phyloP scores from a whole-genome alignment of 2,113 vertebrate genomes.

The Syrmaticus mikado region DNA sequence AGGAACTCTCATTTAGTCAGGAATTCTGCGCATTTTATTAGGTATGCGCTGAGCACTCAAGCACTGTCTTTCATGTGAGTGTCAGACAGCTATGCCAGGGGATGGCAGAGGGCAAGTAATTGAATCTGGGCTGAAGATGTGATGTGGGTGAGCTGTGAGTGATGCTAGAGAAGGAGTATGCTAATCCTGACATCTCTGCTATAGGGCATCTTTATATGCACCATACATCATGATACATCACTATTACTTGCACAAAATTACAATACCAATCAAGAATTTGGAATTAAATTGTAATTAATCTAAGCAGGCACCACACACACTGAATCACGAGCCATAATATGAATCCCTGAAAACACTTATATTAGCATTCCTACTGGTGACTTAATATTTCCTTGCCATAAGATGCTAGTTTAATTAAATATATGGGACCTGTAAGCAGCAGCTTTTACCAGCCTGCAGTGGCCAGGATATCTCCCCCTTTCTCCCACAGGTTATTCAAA shows the following conservation, averaged over 20 bases:
- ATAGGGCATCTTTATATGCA: neutral
- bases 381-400: neutral
- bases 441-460: neutral
- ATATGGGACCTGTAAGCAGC: neutral
- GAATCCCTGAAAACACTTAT: neutral
- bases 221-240: neutral
- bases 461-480: neutral
- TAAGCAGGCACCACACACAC: neutral
- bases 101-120: neutral
- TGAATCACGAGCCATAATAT: neutral
- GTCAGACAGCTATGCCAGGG: neutral
- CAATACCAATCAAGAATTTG: neutral
- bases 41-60: neutral
- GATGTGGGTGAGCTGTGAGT: neutral
- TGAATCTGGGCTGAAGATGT: neutral
- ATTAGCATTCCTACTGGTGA: neutral
- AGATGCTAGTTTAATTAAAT: neutral
- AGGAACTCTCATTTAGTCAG: neutral
- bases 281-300: conserved; percentile 22
- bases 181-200: neutral
- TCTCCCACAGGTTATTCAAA: neutral
- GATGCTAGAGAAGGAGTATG: neutral
- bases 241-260: neutral
- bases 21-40: neutral
- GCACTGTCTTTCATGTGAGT: neutral